These are phyloP conservation scores for Crossaster papposus DNA, from an alignment of 53 echinoderm and acorn worm species.

Conservation along the genomic window DNA sequence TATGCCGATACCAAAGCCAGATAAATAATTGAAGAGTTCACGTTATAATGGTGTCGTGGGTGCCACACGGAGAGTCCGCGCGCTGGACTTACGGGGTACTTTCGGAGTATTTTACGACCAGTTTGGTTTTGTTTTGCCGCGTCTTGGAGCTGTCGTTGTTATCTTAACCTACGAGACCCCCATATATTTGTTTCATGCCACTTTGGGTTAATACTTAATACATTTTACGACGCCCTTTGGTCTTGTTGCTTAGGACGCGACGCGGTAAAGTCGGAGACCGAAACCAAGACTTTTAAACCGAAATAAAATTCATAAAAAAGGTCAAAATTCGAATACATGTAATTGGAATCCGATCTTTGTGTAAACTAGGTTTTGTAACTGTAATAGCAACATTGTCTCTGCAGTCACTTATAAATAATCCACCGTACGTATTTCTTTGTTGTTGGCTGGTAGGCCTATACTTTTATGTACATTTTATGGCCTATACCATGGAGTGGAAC, in stretches of 20 bases:
- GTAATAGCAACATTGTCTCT: no score
- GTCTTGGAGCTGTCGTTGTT: slow-evolving; percentile 33
- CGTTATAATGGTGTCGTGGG: slow-evolving; percentile 37
- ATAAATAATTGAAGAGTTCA: slow-evolving; percentile 8
- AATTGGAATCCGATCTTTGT: no score
- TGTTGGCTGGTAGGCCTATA: no score
- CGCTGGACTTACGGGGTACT: background rate
- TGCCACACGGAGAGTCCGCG: slow-evolving; percentile 8
- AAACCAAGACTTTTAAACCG: background rate
- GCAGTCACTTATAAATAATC: no score
- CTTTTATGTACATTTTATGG: no score
- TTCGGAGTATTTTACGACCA: slow-evolving; percentile 41
- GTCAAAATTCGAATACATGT: no score
- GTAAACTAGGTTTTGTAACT: no score
- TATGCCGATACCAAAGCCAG: no score
- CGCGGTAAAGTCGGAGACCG: background rate
- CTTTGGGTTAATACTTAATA: slow-evolving; percentile 44
- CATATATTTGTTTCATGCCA: slow-evolving; percentile 46
- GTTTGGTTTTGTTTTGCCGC: slow-evolving; percentile 46
- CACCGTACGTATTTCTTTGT: no score
- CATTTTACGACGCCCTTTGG: slow-evolving; percentile 46
- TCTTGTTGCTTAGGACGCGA: background rate
- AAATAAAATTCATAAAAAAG: no score
- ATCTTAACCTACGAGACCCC: slow-evolving; percentile 58
- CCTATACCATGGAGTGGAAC: no score